Conservation (phyloP, 2,797 vertebrate genomes). For the Onychomys arenicola region DNA sequence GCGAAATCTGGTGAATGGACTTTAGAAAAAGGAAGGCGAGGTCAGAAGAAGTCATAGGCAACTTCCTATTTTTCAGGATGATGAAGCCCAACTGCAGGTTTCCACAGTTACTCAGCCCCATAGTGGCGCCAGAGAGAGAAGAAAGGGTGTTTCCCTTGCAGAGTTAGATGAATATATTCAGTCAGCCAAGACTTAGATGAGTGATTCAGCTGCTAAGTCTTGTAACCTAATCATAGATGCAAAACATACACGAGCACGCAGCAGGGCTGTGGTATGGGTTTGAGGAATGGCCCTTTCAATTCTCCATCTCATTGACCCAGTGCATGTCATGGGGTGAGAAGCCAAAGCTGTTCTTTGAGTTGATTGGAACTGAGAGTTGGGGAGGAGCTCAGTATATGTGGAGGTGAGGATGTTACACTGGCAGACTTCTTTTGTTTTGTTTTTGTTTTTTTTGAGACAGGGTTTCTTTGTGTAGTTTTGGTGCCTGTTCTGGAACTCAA, state of each 20-base stretch:
- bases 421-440: neutral
- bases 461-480: too few species aligned
- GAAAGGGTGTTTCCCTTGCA: neutral
- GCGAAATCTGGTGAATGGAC: constrained; percentile 21
- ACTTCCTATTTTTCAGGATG: constrained; percentile 29
- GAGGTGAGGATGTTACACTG: neutral
- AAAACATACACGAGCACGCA: neutral
- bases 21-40: constrained; percentile 26
- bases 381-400: neutral
- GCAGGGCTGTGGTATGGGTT: neutral
- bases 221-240: neutral
- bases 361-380: neutral
- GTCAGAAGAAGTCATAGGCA: neutral
- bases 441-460: too few species aligned
- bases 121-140: neutral
- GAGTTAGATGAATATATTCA: neutral
- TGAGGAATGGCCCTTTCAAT: neutral
- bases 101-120: neutral
- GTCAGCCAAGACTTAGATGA: neutral
- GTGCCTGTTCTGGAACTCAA: too few species aligned
- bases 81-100: constrained; percentile 1
- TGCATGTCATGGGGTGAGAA: neutral
- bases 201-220: neutral
- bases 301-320: neutral
- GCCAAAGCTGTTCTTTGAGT: neutral